Conservation (phyloP, 2,113 vertebrate species). For the Chrysochloris asiatica region DNA sequence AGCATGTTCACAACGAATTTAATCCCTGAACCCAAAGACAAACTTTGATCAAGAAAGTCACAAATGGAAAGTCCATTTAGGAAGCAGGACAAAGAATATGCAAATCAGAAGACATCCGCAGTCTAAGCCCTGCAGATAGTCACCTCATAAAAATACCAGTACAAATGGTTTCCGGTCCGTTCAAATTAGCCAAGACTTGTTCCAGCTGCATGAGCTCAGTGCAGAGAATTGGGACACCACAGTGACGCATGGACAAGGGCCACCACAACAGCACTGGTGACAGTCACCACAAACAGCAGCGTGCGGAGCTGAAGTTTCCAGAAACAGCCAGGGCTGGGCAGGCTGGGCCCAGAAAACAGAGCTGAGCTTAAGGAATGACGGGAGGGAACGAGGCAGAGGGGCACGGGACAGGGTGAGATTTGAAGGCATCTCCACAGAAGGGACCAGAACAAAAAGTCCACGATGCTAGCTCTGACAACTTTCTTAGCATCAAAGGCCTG, state of each 20-base stretch:
- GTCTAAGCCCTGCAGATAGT: background rate
- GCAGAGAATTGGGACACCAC: background rate
- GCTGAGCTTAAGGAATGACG: too few relatives aligned
- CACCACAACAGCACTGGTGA: too few relatives aligned
- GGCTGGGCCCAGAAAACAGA: background rate
- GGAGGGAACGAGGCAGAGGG: background rate
- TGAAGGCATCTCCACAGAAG: background rate
- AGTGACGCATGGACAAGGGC: too few relatives aligned
- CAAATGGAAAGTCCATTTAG: fast-evolving
- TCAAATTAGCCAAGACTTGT: fast-evolving
- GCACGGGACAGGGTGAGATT: background rate
- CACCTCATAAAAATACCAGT: background rate
- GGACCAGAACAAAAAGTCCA: background rate
- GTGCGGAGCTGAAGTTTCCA: too few relatives aligned
- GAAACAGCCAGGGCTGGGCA: background rate
- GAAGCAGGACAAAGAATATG: background rate
- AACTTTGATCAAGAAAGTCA: fast-evolving
- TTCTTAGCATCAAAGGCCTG: background rate
- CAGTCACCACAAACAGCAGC: too few relatives aligned
- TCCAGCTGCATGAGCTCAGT: background rate
- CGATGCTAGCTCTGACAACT: background rate
- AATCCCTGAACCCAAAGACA: background rate
- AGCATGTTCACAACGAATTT: too few relatives aligned
- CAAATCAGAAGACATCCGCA: background rate
- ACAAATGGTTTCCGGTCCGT: background rate